A percentile compares a stretch with the other conserved stretches of the same genome.
Conservation (phyloP, 2,888 invertebrate species). For the Trichopria drosophilae region DNA sequence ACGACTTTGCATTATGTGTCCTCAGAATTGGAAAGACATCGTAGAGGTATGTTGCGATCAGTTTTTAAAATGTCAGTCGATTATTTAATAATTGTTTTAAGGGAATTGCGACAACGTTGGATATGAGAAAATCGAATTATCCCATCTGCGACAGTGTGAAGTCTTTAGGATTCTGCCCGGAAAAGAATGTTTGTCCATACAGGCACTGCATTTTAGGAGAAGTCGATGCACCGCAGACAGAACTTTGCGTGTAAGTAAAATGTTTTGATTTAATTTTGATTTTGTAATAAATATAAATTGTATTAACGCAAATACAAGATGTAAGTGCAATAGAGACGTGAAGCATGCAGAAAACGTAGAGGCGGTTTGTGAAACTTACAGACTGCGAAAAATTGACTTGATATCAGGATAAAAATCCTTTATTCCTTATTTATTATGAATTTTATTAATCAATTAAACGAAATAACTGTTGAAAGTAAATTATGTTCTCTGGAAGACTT, state of each 20-base stretch:
- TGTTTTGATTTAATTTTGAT: conserved; percentile 4
- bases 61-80: conserved; percentile 2
- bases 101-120: conserved; percentile 41
- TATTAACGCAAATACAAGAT: too few relatives aligned
- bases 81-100: conserved; percentile 29
- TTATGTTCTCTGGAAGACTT: too few relatives aligned
- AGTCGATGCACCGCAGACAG: conserved; percentile 61
- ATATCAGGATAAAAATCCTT: too few relatives aligned
- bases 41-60: conserved; percentile 47
- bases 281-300: too few relatives aligned
- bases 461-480: too few relatives aligned
- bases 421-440: too few relatives aligned
- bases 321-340: too few relatives aligned
- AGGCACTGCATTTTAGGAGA: conserved; percentile 67
- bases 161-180: conserved; percentile 68
- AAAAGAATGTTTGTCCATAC: conserved; percentile 62
- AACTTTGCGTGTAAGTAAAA: conserved; percentile 52
- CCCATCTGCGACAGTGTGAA: conserved; percentile 67
- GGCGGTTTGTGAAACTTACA: too few relatives aligned
- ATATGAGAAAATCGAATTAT: conserved; percentile 59
- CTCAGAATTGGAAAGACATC: conserved; percentile 45
- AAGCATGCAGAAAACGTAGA: too few relatives aligned
- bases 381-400: too few relatives aligned
- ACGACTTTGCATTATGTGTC: conserved; percentile 51
- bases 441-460: too few relatives aligned